These are phyloP conservation scores for Pao palembangensis DNA, from an alignment of 2,113 vertebrate genomes.

Conservation along the genomic window DNA sequence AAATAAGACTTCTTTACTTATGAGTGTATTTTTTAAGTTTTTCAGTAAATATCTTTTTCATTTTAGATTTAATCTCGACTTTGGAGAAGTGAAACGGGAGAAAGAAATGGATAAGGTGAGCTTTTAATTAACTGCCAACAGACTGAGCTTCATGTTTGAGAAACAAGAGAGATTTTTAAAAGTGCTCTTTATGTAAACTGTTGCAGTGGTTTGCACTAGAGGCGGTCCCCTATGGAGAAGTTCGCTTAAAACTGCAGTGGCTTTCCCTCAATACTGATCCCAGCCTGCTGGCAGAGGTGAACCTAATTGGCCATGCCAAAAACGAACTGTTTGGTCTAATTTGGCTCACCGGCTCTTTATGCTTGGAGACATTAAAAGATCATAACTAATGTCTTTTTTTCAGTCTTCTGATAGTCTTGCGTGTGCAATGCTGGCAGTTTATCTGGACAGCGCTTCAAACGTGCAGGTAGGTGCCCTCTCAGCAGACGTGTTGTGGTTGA, in stretches of 20 bases:
- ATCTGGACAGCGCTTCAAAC: slow-evolving; percentile 87
- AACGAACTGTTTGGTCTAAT: too few species aligned
- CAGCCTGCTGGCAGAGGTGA: slow-evolving; percentile 65
- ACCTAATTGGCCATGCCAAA: neutral
- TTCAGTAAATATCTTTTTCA: neutral
- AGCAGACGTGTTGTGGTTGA: neutral
- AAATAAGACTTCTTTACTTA: neutral
- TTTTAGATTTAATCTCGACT: slow-evolving; percentile 82
- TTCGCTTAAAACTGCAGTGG: slow-evolving; percentile 91
- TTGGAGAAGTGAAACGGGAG: slow-evolving; percentile 85
- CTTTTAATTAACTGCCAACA: neutral
- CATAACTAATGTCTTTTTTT: slow-evolving; percentile 1
- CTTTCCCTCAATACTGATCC: slow-evolving; percentile 78
- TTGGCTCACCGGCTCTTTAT: neutral
- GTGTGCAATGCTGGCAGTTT: slow-evolving; percentile 88
- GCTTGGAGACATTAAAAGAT: too few species aligned
- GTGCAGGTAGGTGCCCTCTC: slow-evolving; percentile 83
- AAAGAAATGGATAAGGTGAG: slow-evolving; percentile 86
- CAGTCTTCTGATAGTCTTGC: slow-evolving; percentile 77
- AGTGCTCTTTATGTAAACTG: neutral
- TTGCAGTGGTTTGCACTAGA: slow-evolving; percentile 88
- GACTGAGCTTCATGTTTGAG: neutral
- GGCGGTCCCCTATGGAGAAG: slow-evolving; percentile 72
- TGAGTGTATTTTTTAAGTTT: neutral
- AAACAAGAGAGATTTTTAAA: neutral